A percentile compares a stretch with the other conserved stretches of the same genome.
Evolutionary conservation across 2,888 invertebrate genomes (phyloP).

Genomic region (Synanthedon andrenaeformis): DNA sequence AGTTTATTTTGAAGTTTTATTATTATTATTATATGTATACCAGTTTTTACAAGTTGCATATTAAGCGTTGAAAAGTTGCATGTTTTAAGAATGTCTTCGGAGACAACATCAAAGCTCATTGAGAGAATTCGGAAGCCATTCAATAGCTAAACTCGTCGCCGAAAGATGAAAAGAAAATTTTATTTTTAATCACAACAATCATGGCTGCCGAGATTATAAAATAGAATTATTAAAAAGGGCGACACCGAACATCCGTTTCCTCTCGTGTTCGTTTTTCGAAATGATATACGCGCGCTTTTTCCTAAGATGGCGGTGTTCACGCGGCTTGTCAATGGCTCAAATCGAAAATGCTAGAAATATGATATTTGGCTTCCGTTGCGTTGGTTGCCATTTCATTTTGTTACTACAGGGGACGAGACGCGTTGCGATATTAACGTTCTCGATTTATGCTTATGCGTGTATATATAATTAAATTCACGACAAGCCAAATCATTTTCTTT

Average conservation of each 20-base stretch:
- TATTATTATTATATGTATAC: neutral
- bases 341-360: conserved; percentile 7
- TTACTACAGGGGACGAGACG: neutral
- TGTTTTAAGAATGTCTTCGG: neutral
- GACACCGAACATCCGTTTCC: conserved; percentile 62
- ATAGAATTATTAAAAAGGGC: conserved; percentile 55
- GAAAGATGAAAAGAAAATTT: conserved; percentile 50
- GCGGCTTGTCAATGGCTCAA: conserved; percentile 6
- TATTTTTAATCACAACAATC: conserved; percentile 53
- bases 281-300: conserved; percentile 23
- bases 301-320: conserved; percentile 25
- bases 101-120: conserved; percentile 37
- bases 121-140: conserved; percentile 36
- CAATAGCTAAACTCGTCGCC: conserved; percentile 23
- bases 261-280: conserved; percentile 35
- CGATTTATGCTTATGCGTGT: too few relatives aligned
- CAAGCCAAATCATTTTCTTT: too few relatives aligned
- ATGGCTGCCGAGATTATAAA: conserved; percentile 46
- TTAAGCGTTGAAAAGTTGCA: neutral
- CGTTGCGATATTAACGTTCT: neutral
- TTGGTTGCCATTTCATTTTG: neutral
- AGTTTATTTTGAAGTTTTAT: too few relatives aligned
- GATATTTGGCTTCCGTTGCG: conserved; percentile 9
- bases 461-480: too few relatives aligned
- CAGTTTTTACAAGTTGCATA: neutral